phyloP scores from a whole-genome alignment of 2,113 vertebrate genomes.

The Petromus typicus region DNA sequence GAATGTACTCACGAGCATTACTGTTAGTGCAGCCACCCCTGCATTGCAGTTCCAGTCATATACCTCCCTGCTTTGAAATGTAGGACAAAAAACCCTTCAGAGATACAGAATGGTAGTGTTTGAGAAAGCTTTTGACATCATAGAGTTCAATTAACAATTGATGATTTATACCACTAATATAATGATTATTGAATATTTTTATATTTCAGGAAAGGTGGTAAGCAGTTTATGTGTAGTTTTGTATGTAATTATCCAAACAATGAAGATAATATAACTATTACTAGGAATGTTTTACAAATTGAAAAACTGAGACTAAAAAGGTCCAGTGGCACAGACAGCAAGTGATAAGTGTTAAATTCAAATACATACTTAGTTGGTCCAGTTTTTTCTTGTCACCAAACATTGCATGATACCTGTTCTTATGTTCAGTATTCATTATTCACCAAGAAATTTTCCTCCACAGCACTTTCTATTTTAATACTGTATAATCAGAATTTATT shows the following conservation, averaged over 20 bases:
- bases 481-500: constrained; percentile 18
- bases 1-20: not conserved
- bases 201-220: not conserved
- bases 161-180: not conserved
- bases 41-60: rapidly evolving
- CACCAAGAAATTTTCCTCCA: constrained; percentile 40
- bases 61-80: constrained; percentile 12
- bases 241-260: not conserved
- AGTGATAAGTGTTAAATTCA: not conserved
- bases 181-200: not conserved
- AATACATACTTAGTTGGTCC: not conserved
- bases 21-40: not conserved
- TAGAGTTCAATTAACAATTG: not conserved
- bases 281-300: constrained; percentile 60
- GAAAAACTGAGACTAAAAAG: constrained; percentile 46
- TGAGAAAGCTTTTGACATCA: not conserved
- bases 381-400: not conserved
- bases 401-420: not conserved
- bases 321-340: constrained; percentile 49
- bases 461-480: constrained; percentile 23
- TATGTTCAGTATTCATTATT: not conserved
- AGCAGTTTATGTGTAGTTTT: not conserved
- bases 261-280: not conserved
- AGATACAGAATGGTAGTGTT: not conserved
- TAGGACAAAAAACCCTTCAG: not conserved